Base-by-base conservation (phyloP, 2,113 vertebrate species). In the Sinocyclocheilus maitianheensis region DNA sequence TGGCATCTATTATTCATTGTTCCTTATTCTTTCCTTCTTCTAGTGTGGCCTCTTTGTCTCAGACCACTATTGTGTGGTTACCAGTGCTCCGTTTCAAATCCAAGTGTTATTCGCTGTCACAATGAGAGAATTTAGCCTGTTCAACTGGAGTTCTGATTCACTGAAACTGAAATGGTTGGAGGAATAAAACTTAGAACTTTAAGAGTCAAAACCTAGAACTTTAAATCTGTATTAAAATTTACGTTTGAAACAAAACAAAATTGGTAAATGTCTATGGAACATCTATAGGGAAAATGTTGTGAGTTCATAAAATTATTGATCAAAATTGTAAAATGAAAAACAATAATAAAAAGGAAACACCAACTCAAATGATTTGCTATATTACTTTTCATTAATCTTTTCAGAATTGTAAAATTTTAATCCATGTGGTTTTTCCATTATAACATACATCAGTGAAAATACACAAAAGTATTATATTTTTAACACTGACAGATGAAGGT, bases 1-100 rank as follows among this genome's bases (percentile, higher is more conserved):
- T 86, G 90, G 92, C 90, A 92, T 86, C 71, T 89, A 92, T 93
- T 94, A 90, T 92, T 92, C 79, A 86, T 87, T 67, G 84, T 87
- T 88, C 79, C 2, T 1, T 69, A 72, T 82, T 86, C 90, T 88
- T 85, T 88, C 63, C 67, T 16, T 30, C 77, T 37, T 26, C 22
- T 86, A 90, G 87, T 89, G 5, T 53, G 77, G 79, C 87, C 84
- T 37, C 87, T 40, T 84, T 84, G 81, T 7, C 75, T 34, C 9
- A 22, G 77, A 81, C 72, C 60, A 62, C 53, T 81, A 90, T 90
- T 91, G 86, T 89, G 83, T 77, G 87, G 77, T 83, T 6, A 20
- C 53, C 85, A 77, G 69, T 75, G 81, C 67, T 71, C 82, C 85
- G 87, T 77, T 87, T 86, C 67, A 74, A 37, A 13, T 79, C 51